Evolutionary conservation across 2,888 invertebrate species (phyloP), one percentile per base, ranked within the genome.

Genomic region (Lasioglossum malachurum): DNA sequence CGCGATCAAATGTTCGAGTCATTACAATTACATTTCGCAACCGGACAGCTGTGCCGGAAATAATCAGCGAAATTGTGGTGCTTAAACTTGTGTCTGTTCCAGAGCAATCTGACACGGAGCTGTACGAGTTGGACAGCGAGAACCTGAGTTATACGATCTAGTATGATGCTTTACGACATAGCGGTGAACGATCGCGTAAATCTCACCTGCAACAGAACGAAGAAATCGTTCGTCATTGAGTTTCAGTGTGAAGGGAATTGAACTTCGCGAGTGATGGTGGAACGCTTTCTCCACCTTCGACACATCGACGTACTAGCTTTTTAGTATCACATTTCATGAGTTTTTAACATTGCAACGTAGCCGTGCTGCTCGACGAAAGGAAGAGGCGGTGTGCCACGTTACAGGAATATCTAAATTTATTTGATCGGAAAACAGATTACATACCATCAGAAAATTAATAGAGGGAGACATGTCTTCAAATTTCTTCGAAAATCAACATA

Each of bases 291-390:
- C 74, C 49, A n/a, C 14, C 23, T 4, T 35, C 46, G 82, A 82
- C 79, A 87, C 72, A 87, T 87, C 76, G 80, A 86, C 41, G 76
- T 73, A 35, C 27, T n/a, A 73, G 8, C 19, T 3, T 35, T 23
- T 76, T 72, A 80, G 75, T 49, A 46, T 60, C 46, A 57, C 31
- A 78, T 90, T 86, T 88, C 88, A 75, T 83, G 80, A 90, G 81
- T 87, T 83, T 78, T 83, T 87, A 87, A 87, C 77, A 80, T 75
- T 80, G 78, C 38, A 31, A 72, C 75, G 90, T 80, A 82, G 76
- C 75, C 77, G 83, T 81, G 79, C 82, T 90, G 78, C 75, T 84
- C 87, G 77, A 64, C 73, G 77, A 83, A 80, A 85, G 78, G 12
- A 44, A 44, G 44, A 44, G 12, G 3, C 12, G 1, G 3, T 14